These are phyloP conservation scores for Pachyuromys duprasi DNA, from an alignment of 2,797 vertebrate species.

Conservation along the genomic window DNA sequence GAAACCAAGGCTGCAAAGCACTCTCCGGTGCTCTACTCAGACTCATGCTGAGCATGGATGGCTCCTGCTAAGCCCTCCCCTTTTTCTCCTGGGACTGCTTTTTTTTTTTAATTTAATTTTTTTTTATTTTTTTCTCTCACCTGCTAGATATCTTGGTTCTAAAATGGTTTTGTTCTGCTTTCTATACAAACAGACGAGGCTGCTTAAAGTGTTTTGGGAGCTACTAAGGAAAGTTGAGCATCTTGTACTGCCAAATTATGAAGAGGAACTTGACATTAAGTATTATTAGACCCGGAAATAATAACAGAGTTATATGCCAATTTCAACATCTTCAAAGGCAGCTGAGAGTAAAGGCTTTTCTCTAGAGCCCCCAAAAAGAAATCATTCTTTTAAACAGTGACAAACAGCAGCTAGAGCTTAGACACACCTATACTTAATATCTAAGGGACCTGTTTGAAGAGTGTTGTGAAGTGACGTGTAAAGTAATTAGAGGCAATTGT, in stretches of 20 bases:
- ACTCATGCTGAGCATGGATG: neutral
- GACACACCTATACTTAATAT: neutral
- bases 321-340: neutral
- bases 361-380: neutral
- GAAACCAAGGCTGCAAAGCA: neutral
- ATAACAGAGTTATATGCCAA: neutral
- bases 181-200: neutral
- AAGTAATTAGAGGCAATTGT: neutral
- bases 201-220: neutral
- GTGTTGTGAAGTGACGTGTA: conserved; percentile 6
- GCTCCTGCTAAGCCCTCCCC: neutral
- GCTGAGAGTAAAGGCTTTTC: neutral
- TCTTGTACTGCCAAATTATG: neutral
- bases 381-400: conserved; percentile 34
- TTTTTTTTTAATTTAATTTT: neutral
- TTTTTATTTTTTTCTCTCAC: neutral
- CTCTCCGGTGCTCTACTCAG: neutral
- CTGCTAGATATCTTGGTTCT: conserved; percentile 1
- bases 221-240: neutral
- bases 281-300: conserved; percentile 38
- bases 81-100: neutral
- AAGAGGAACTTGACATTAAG: neutral
- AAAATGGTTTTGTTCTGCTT: conserved; percentile 25
- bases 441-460: neutral
- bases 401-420: conserved; percentile 15